phyloP scores from a whole-genome alignment of 2,888 invertebrate species.

The Stenchaetothrips biformis region DNA sequence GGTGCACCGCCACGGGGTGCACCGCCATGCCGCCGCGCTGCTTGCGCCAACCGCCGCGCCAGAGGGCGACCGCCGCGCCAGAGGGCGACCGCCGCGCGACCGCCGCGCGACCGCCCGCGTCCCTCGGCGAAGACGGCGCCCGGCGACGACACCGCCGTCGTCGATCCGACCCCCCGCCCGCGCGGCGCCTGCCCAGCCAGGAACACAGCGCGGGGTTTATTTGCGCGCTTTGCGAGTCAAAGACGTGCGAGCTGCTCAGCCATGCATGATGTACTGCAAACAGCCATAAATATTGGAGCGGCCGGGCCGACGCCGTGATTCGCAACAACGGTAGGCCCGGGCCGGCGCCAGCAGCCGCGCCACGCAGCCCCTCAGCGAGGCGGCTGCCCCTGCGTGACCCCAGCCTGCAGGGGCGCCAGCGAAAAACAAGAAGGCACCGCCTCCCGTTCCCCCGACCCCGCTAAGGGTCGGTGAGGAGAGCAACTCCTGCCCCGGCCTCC shows the following conservation, averaged over 20 bases:
- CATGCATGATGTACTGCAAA: constrained; percentile 21
- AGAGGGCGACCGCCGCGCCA: no score
- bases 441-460: neutral
- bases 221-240: constrained; percentile 13
- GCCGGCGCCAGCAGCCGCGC: neutral
- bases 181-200: neutral
- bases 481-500: neutral
- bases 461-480: neutral
- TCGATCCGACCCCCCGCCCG: no score
- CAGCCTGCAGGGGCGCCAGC: neutral
- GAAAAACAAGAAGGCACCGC: neutral
- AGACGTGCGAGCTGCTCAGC: constrained; percentile 14
- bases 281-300: constrained; percentile 24
- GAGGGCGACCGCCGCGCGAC: no score
- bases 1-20: no score
- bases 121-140: no score
- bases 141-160: no score
- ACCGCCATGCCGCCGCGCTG: no score
- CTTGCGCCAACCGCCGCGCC: no score
- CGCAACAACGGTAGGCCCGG: neutral
- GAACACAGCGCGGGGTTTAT: neutral
- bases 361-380: neutral
- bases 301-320: neutral
- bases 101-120: no score
- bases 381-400: neutral